Percentiles rank a stretch among this genome's conserved stretches.
phyloP scores from a whole-genome alignment of 2,888 invertebrate genomes.

The Pristionchus entomophagus region DNA sequence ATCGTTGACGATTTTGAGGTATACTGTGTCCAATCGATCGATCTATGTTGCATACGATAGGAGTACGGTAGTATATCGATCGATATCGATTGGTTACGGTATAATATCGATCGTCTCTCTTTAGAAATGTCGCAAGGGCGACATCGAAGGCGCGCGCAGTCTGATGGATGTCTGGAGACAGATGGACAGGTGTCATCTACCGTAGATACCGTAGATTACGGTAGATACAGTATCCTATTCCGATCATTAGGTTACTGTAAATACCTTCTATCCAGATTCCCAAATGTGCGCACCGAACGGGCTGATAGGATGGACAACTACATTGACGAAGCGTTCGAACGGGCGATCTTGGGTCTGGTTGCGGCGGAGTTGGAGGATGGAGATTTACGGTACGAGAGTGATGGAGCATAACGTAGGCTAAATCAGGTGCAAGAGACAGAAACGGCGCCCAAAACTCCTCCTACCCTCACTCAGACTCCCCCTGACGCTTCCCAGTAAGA shows the following conservation, averaged over 20 bases:
- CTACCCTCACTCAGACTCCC: too few species aligned
- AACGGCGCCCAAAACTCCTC: too few species aligned
- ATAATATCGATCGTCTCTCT: too few species aligned
- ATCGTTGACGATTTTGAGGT: background rate
- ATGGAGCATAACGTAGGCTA: too few species aligned
- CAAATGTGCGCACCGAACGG: background rate
- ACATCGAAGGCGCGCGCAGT: background rate
- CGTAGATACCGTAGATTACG: background rate
- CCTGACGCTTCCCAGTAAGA: too few species aligned
- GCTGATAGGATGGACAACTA: background rate
- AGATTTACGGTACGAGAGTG: too few species aligned
- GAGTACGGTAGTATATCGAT: too few species aligned
- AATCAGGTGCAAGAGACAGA: too few species aligned
- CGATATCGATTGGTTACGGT: background rate
- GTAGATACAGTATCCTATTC: background rate
- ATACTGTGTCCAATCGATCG: constrained; percentile 11
- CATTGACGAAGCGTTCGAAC: background rate
- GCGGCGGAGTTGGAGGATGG: too few species aligned
- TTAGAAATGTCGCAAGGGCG: background rate
- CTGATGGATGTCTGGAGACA: background rate
- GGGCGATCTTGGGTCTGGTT: background rate
- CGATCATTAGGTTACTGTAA: too few species aligned
- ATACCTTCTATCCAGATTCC: too few species aligned
- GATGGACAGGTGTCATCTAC: background rate
- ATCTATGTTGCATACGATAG: too few species aligned